phyloP scores from a whole-genome alignment of 1,140 invertebrate species.

The Globodera ellingtonae region DNA sequence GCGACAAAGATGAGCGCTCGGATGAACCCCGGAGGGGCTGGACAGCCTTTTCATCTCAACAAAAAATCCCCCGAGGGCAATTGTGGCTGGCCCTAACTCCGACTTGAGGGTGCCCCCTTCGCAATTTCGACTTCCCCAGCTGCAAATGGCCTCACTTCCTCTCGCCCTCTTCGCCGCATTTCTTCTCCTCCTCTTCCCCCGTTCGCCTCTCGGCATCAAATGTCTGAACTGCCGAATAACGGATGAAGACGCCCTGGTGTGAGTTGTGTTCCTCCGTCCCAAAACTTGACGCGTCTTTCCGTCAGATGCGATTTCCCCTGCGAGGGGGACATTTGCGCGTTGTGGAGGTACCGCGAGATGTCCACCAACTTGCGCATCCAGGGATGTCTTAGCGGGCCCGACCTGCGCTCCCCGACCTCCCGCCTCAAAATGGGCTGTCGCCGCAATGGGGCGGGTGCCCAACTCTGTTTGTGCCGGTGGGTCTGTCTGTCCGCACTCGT shows the following conservation, averaged over 20 bases:
- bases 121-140: background rate
- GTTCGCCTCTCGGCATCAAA: background rate
- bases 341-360: conserved; percentile 48
- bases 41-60: too few species aligned
- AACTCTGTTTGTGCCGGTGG: conserved; percentile 35
- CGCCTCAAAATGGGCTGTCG: conserved; percentile 30
- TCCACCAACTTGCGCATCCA: conserved; percentile 43
- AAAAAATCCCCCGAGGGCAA: too few species aligned
- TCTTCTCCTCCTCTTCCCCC: background rate
- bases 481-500: background rate
- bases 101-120: background rate
- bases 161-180: background rate
- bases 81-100: background rate
- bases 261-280: background rate
- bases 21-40: background rate
- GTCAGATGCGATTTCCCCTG: conserved; percentile 42
- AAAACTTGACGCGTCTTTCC: background rate
- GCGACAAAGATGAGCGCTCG: background rate
- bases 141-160: background rate
- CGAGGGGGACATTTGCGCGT: conserved; percentile 43
- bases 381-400: conserved; percentile 25
- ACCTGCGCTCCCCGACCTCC: background rate
- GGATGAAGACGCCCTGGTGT: background rate
- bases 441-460: conserved; percentile 23
- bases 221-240: conserved; percentile 9